Percentiles rank a stretch among this genome's conserved stretches.
Evolutionary conservation across 2,113 vertebrate species (phyloP).

Genomic region (Brachypodius melanocephalos): DNA sequence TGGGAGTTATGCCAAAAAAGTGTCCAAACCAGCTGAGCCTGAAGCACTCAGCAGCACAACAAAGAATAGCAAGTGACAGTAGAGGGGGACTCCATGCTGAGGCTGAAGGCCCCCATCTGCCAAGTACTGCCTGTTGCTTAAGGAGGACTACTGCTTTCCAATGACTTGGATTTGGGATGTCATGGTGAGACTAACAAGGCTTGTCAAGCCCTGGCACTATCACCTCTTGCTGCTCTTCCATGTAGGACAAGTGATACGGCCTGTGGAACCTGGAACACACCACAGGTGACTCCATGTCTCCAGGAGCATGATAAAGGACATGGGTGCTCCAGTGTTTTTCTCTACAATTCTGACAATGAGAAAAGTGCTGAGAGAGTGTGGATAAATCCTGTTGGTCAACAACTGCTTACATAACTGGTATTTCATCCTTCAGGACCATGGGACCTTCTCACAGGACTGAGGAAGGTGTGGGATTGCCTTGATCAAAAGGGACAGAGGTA

Average conservation of each 20-base stretch:
- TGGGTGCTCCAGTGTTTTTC: accelerated
- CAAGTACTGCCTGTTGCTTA: neutral
- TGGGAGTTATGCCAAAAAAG: neutral
- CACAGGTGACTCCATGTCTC: neutral
- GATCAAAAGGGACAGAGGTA: neutral
- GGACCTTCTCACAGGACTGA: neutral
- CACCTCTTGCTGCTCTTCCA: neutral
- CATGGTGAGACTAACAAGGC: neutral
- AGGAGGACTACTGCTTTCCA: neutral
- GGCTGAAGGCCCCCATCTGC: neutral
- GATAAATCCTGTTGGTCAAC: neutral
- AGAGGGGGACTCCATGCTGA: neutral
- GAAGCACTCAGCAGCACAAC: neutral
- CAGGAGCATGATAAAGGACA: neutral
- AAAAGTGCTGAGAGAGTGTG: neutral
- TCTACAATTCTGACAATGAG: neutral
- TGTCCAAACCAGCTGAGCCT: neutral
- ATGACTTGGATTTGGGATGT: neutral
- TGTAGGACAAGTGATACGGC: neutral
- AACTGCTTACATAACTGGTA: neutral
- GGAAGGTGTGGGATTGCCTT: neutral
- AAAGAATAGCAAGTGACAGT: neutral
- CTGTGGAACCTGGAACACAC: neutral
- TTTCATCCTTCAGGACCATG: neutral
- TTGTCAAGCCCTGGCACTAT: neutral